Base-by-base conservation (phyloP, 1,140 invertebrate genomes). In the Drosophila kohkoa region DNA sequence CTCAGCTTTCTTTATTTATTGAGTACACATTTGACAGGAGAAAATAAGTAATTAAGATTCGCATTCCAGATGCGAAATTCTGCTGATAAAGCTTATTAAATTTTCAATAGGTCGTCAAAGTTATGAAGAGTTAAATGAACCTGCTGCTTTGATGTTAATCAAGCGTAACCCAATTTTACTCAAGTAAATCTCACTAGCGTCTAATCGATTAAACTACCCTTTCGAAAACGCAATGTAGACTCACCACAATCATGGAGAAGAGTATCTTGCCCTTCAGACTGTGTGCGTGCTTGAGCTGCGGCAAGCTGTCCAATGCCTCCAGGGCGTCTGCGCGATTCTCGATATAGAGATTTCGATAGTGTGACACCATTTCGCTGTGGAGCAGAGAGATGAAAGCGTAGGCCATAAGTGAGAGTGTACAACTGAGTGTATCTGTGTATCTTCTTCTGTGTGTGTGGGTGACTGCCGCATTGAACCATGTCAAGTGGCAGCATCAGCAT, bases 221-320 rank as follows among this genome's bases (percentile, higher is more conserved):
- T 10, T 48, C 13, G 7, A 1, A 48, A 8, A 20, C 2, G 16
- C 51, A 41, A 25, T 4, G 13, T 49, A 32, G 20, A 96, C 96
- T 96, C 94, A 99, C 98, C 93, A 99, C 98, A 81, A 98, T 95
- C 49, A 99, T 96, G 54, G 98, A 99, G 92, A 98, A 99, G 41
- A 99, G 94, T 67, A 99, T 97, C 94, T 99, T 99, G 45, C 96
- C 96, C 93, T 99, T 99, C 20, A 99, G 94, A 87, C 98, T 97
- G 63, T 96, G 95, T 0, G 96, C 96, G 60, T 97, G 95, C 51
- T 95, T 94, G 7, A 99, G 94, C 54, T 97, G 95, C 6, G 95
- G 94, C 8, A 98, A 93, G 1, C 94, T 94, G 82, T 98, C 96
- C 45, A 99, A 93, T 7, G 97, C 96, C 83, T 98, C 97, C 75